Base-by-base conservation (phyloP, 92 coral and sea anemone genomes). In the Blastomussa wellsi region DNA sequence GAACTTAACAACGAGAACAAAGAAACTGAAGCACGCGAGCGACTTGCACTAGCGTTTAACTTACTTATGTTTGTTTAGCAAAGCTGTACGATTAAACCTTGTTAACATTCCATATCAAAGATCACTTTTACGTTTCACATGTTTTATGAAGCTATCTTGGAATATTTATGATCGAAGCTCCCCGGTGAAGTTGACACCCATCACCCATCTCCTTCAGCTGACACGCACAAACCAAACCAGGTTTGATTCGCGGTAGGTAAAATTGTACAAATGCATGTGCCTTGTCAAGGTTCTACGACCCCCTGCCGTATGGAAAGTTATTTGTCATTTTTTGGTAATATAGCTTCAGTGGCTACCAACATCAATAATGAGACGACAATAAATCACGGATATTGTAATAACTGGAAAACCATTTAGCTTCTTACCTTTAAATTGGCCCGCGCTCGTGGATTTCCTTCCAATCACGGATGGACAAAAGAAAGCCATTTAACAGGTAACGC, bases 401-500 rank as follows among this genome's bases (percentile, higher is more conserved):
- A 16, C 9, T 0, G 2, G 12, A 16, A 28, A 12, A 62, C 1
- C 31, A n/a, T n/a, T 62, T 12, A 62, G 33, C 68, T 26, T 26
- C 80, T 22, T 87, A 90, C 93, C 93, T 90, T 88, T 86, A 59
- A 77, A 82, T 62, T 90, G 73, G 15, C 90, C 88, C 12, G 81
- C 79, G 24, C 67, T 48, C 20, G 84, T 12, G 28, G 90, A 88
- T 32, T 82, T 90, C 79, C 87, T 84, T 16, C 87, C 87, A 48
- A 62, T 83, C 22, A 82, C 86, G 6, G 82, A 67, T 1, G 93
- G 93, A 82, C 90, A 90, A 72, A 90, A 86, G 86, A 87, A 87
- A 36, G 90, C 86, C 90, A 87, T 87, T 80, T 64, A 36, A 48
- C 82, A 11, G 75, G 55, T 53, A 14, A 71, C 64, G 39, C 32